Percentiles rank a stretch among this genome's conserved stretches.
These are phyloP conservation scores for Himalopsyche anomala DNA, from an alignment of 2,888 invertebrate species.

Conservation along the genomic window DNA sequence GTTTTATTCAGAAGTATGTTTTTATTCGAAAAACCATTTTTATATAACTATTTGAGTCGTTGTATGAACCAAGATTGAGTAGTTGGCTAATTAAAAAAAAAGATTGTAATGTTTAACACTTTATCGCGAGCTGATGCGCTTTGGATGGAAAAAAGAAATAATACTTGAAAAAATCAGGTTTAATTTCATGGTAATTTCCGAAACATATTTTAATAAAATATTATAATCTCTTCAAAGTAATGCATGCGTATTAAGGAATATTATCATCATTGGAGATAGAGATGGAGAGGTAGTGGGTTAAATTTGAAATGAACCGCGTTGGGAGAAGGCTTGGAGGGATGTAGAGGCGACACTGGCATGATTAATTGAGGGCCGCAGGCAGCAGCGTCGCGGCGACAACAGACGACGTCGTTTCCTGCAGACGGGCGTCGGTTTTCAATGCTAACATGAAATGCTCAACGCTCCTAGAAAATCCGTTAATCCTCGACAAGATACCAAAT, in stretches of 20 bases:
- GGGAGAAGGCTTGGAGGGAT: conserved; percentile 50
- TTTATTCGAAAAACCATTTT: too few species aligned
- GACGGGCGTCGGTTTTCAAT: conserved; percentile 34
- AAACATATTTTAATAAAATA: not conserved
- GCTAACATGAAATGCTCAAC: conserved; percentile 16
- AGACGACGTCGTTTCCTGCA: conserved; percentile 34
- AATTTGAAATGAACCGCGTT: conserved; percentile 9
- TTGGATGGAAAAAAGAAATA: too few species aligned
- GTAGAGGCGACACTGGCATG: conserved; percentile 56
- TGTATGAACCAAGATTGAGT: too few species aligned
- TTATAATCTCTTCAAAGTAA: not conserved
- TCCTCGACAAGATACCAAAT: not conserved
- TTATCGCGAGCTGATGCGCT: too few species aligned
- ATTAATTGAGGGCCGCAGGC: conserved; percentile 56
- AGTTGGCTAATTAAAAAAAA: too few species aligned
- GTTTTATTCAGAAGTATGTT: too few species aligned
- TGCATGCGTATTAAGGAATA: not conserved
- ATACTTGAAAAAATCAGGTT: too few species aligned
- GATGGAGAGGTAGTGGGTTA: not conserved
- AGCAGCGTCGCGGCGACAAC: conserved; percentile 45
- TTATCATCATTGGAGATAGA: not conserved
- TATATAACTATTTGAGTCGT: too few species aligned
- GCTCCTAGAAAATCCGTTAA: conserved; percentile 27
- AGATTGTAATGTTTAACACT: too few species aligned
- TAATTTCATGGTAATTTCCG: too few species aligned